Percentiles rank a stretch among this genome's conserved stretches.
These are phyloP conservation scores for Penaeus chinensis DNA, from an alignment of 1,140 invertebrate species.

Conservation along the genomic window DNA sequence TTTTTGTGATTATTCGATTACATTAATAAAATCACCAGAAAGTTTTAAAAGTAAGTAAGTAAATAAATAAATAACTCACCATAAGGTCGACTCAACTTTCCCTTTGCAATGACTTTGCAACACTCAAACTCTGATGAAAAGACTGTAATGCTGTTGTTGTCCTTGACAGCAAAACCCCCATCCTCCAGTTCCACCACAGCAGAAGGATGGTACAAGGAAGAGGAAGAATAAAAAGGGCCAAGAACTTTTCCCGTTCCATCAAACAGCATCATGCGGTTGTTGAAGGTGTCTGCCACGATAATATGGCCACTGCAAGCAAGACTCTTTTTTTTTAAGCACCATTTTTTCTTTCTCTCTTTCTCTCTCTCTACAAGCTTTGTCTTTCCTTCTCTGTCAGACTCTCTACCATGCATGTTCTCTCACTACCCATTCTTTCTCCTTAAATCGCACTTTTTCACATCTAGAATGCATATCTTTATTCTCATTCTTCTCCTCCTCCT, in stretches of 20 bases:
- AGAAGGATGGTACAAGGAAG: conserved; percentile 32
- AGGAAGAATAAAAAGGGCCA: background rate
- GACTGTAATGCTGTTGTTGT: conserved; percentile 21
- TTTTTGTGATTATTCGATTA: background rate
- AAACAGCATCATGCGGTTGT: conserved; percentile 38
- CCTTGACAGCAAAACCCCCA: conserved; percentile 41
- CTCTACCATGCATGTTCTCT: too few species aligned
- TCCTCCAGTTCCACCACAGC: conserved; percentile 15
- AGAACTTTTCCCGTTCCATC: conserved; percentile 1
- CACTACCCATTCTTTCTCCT: too few species aligned
- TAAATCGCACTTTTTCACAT: too few species aligned
- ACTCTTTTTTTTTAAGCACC: too few species aligned
- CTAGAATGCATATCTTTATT: too few species aligned
- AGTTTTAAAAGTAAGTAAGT: background rate
- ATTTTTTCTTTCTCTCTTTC: too few species aligned
- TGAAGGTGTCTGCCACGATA: conserved; percentile 32
- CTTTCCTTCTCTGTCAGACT: too few species aligned
- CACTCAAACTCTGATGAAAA: conserved; percentile 20
- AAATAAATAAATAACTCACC: conserved; percentile 13
- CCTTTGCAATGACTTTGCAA: background rate
- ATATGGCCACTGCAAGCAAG: conserved; percentile 21
- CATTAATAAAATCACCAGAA: background rate
- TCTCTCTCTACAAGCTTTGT: too few species aligned
- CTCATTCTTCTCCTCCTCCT: too few species aligned
- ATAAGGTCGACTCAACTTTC: conserved; percentile 20